These are phyloP conservation scores for Eupelmus urozonus DNA, from an alignment of 2,888 invertebrate genomes.

Conservation along the genomic window DNA sequence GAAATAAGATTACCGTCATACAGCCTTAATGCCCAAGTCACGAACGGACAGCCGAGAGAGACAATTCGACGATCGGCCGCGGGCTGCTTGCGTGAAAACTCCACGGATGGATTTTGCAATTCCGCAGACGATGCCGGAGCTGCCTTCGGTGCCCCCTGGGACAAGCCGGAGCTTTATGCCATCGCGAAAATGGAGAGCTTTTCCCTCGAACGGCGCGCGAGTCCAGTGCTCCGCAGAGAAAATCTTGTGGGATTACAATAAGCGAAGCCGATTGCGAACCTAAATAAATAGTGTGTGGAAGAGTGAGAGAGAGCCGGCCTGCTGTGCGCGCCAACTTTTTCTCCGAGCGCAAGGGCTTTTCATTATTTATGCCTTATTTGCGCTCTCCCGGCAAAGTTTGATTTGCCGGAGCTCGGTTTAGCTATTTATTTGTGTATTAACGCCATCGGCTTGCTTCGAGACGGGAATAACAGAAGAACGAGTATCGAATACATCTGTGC, in stretches of 20 bases:
- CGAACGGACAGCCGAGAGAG: slow-evolving; percentile 48
- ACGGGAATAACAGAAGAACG: no score
- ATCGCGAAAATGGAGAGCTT: slow-evolving; percentile 47
- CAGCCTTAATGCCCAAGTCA: slow-evolving; percentile 52
- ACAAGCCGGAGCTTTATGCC: slow-evolving; percentile 48
- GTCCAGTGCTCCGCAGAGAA: slow-evolving; percentile 22
- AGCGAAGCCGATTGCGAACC: slow-evolving; percentile 62
- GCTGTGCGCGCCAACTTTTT: background rate
- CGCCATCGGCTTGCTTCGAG: background rate
- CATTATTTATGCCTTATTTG: slow-evolving; percentile 56
- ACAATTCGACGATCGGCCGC: slow-evolving; percentile 54
- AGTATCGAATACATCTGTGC: no score
- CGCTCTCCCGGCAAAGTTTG: slow-evolving; percentile 38
- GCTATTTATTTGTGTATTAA: slow-evolving; percentile 40
- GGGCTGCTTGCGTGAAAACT: slow-evolving; percentile 52
- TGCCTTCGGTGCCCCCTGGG: slow-evolving; percentile 36
- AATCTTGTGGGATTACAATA: slow-evolving; percentile 57
- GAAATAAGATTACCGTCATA: slow-evolving; percentile 37
- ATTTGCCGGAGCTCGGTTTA: slow-evolving; percentile 42
- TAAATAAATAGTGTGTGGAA: slow-evolving; percentile 62
- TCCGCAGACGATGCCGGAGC: slow-evolving; percentile 26
- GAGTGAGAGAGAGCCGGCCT: background rate
- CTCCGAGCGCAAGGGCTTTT: slow-evolving; percentile 2
- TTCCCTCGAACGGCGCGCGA: slow-evolving; percentile 35
- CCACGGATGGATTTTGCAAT: slow-evolving; percentile 55